Evolutionary conservation across 2,888 invertebrate species (phyloP).

Genomic region (Abscondita cerata): DNA sequence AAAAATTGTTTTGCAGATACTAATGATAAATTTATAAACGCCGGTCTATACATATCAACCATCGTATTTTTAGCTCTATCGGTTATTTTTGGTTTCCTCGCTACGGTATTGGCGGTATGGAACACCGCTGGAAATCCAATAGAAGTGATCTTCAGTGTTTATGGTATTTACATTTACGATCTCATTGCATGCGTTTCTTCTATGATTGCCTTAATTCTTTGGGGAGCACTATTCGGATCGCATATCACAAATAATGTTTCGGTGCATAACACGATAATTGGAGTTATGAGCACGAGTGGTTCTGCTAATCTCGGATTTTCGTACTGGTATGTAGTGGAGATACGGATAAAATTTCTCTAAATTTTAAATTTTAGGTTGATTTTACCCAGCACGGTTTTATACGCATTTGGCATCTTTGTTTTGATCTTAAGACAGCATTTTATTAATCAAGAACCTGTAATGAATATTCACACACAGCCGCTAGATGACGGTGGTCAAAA

Average conservation of each 20-base stretch:
- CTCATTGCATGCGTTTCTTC: slow-evolving; percentile 56
- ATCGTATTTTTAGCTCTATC: slow-evolving; percentile 62
- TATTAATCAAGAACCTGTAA: slow-evolving; percentile 49
- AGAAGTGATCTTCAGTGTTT: slow-evolving; percentile 64
- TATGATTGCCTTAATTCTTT: slow-evolving; percentile 53
- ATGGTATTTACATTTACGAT: slow-evolving; percentile 69
- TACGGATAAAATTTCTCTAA: neutral
- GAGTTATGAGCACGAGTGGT: slow-evolving; percentile 48
- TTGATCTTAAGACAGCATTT: slow-evolving; percentile 52
- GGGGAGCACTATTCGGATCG: slow-evolving; percentile 55
- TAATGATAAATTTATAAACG: slow-evolving; percentile 54
- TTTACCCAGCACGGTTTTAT: slow-evolving; percentile 45
- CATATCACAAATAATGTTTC: slow-evolving; percentile 54
- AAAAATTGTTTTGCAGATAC: no score
- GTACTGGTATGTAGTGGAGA: slow-evolving; percentile 56
- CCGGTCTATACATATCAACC: slow-evolving; percentile 64
- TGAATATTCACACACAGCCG: slow-evolving; percentile 41
- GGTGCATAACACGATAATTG: slow-evolving; percentile 55
- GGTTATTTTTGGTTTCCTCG: slow-evolving; percentile 60
- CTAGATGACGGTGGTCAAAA: no score
- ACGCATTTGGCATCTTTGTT: slow-evolving; percentile 50
- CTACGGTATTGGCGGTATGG: slow-evolving; percentile 62
- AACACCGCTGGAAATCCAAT: slow-evolving; percentile 68
- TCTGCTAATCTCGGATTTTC: slow-evolving; percentile 57
- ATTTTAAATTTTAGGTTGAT: slow-evolving; percentile 47